Conservation (phyloP, 2,797 vertebrate genomes). For the Champsocephalus esox region DNA sequence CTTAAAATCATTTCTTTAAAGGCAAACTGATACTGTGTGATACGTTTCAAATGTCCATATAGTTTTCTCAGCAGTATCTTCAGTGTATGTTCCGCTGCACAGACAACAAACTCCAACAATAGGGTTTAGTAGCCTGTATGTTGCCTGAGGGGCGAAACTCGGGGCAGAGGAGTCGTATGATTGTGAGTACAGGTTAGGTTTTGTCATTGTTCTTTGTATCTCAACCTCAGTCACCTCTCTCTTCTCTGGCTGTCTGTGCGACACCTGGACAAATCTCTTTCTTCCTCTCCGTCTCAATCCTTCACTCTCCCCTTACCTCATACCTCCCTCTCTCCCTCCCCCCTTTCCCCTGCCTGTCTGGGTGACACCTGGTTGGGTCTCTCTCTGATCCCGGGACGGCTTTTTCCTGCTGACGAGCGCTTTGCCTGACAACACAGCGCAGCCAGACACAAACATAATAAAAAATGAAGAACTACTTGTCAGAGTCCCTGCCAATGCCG, state of each 20-base stretch:
- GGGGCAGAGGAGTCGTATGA: neutral
- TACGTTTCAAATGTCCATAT: no score
- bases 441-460: constrained; percentile 95
- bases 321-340: neutral
- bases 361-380: constrained; percentile 98
- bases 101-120: neutral
- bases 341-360: constrained; percentile 81
- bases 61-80: no score
- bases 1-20: neutral
- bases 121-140: neutral
- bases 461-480: constrained; percentile 98
- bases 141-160: neutral
- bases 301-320: constrained; percentile 48
- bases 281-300: constrained; percentile 41
- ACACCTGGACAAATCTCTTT: constrained; percentile 64
- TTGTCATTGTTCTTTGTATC: constrained; percentile 15
- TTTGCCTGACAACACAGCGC: constrained; percentile 93
- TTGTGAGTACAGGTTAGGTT: neutral
- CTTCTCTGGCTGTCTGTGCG: constrained; percentile 52
- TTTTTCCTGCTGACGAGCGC: constrained; percentile 92
- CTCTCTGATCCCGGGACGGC: constrained; percentile 93
- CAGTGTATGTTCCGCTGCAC: neutral
- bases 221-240: constrained; percentile 78
- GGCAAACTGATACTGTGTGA: neutral
- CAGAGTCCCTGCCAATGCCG: constrained; percentile 92